Percentiles rank a stretch among this genome's conserved stretches.
Conservation (phyloP, 2,113 vertebrate species). For the Nyctibius bracteatus region DNA sequence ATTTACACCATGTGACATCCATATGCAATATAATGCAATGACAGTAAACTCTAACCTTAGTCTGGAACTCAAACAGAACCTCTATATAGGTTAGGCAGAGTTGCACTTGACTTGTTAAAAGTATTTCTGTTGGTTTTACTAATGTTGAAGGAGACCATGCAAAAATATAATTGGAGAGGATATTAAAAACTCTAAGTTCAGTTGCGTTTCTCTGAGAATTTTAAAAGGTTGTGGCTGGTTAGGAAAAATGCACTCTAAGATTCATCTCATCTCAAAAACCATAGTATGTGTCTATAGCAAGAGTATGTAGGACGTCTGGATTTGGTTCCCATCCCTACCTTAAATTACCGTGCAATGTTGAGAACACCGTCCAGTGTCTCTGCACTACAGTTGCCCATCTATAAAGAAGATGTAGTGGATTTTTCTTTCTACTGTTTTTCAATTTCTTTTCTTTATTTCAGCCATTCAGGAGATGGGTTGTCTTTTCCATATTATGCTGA, state of each 20-base stretch:
- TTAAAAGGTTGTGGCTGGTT: background rate
- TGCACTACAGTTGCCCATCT: background rate
- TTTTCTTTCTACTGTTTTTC: background rate
- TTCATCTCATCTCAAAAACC: background rate
- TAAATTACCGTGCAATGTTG: background rate
- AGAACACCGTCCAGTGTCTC: background rate
- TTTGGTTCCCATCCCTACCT: background rate
- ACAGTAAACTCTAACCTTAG: conserved; percentile 23
- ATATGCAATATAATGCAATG: conserved; percentile 18
- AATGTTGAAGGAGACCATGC: background rate
- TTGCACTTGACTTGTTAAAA: background rate
- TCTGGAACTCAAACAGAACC: background rate
- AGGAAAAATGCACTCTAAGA: background rate
- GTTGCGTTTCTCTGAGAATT: background rate
- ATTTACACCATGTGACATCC: conserved; percentile 10
- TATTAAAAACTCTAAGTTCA: background rate
- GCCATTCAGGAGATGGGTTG: background rate
- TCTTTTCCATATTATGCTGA: background rate
- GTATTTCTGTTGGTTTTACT: background rate
- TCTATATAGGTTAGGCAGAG: background rate
- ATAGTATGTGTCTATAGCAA: background rate
- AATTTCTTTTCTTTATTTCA: background rate
- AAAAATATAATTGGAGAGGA: background rate
- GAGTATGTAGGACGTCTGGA: background rate
- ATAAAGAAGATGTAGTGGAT: background rate